A percentile compares a stretch with the other conserved stretches of the same genome.
Conservation (phyloP, 2,888 invertebrate genomes). For the Apotomis turbidana region DNA sequence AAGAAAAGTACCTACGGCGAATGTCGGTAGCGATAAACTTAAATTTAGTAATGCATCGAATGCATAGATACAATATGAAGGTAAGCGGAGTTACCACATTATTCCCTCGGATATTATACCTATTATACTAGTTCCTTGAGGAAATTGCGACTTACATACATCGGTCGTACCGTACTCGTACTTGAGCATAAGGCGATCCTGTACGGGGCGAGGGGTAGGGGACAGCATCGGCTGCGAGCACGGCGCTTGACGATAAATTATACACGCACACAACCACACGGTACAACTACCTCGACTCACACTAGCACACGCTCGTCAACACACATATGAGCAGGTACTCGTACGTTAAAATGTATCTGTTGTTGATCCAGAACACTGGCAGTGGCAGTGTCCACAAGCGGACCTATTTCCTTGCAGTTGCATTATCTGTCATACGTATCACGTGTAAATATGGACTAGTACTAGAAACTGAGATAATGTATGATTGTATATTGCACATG, state of each 20-base stretch:
- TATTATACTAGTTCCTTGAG: conserved; percentile 72
- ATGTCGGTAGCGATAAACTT: no score
- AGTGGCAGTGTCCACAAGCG: conserved; percentile 32
- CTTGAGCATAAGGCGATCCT: conserved; percentile 13
- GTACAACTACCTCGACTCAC: conserved; percentile 49
- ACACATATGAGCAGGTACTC: conserved; percentile 49
- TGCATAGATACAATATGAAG: no score
- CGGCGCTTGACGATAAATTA: conserved; percentile 68
- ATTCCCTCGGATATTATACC: conserved; percentile 74
- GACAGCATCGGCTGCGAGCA: conserved; percentile 34
- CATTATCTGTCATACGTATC: conserved; percentile 4
- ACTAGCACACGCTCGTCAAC: conserved; percentile 50
- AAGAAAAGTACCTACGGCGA: no score
- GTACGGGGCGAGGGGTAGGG: conserved; percentile 10
- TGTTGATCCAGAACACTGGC: conserved; percentile 35
- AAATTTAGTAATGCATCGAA: no score
- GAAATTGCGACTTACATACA: conserved; percentile 42
- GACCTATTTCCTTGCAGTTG: conserved; percentile 57
- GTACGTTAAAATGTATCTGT: conserved; percentile 25
- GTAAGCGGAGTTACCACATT: conserved; percentile 44
- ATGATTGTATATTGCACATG: not conserved
- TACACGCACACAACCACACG: conserved; percentile 59
- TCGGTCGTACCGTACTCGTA: no score
- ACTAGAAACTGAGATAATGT: not conserved
- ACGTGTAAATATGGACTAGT: not conserved